Evolutionary conservation across 2,888 invertebrate species (phyloP).

Genomic region (Embidobia sp.): DNA sequence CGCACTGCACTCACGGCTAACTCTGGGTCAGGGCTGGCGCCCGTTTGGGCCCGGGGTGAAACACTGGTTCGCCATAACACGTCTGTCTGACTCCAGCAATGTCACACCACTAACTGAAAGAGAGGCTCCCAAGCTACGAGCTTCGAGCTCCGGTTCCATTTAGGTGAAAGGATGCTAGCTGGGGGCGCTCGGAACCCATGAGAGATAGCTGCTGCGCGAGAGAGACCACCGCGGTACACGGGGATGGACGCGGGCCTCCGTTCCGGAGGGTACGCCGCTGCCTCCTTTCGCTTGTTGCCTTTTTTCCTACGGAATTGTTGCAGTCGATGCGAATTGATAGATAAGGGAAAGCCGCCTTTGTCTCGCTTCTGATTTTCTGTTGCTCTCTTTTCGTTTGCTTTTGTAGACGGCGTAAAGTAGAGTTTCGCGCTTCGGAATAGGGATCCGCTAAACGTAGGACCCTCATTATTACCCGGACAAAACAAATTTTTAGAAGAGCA

Average conservation of each 20-base stretch:
- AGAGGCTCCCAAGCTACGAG: conserved; percentile 65
- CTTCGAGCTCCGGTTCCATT: conserved; percentile 59
- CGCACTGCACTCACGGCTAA: conserved; percentile 50
- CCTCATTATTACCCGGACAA: too few relatives aligned
- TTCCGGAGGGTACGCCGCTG: background rate
- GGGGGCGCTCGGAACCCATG: conserved; percentile 60
- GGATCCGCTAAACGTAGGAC: too few relatives aligned
- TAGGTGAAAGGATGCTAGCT: conserved; percentile 63
- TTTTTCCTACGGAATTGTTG: too few relatives aligned
- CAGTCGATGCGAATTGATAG: too few relatives aligned
- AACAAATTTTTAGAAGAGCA: too few relatives aligned
- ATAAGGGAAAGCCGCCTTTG: too few relatives aligned
- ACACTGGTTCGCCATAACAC: conserved; percentile 38
- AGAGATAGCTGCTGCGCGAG: conserved; percentile 57
- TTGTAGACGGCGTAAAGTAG: too few relatives aligned
- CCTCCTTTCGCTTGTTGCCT: too few relatives aligned
- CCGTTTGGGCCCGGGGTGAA: conserved; percentile 14
- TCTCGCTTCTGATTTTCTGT: too few relatives aligned
- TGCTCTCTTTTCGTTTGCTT: too few relatives aligned
- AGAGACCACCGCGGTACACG: conserved; percentile 44
- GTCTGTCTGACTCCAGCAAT: conserved; percentile 75
- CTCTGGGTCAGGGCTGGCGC: conserved; percentile 20
- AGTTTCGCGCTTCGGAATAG: too few relatives aligned
- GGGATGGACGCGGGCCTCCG: conserved; percentile 39
- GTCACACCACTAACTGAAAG: conserved; percentile 79